Evolutionary conservation across 2,797 vertebrate genomes (phyloP).

Genomic region (Poeciliopsis gracilis): DNA sequence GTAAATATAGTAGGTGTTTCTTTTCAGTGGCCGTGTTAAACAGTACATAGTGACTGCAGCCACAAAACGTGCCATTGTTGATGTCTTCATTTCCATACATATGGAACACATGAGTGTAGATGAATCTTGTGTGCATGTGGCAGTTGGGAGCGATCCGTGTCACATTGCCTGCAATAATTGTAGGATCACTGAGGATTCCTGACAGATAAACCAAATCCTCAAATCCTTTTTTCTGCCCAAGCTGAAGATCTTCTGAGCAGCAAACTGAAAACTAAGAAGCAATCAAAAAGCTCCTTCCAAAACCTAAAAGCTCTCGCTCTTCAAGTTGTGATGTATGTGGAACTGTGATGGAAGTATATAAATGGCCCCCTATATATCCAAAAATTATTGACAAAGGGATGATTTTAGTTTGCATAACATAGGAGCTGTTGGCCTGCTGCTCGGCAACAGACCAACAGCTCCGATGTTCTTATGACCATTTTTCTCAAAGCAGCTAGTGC

Average conservation of each 20-base stretch:
- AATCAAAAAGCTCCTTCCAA: background rate
- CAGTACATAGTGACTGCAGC: background rate
- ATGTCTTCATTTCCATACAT: background rate
- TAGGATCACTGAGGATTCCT: background rate
- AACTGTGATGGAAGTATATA: background rate
- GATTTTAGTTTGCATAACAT: background rate
- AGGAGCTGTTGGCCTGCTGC: background rate
- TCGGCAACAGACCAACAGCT: background rate
- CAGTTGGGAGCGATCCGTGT: background rate
- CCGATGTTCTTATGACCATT: background rate
- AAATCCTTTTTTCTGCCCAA: background rate
- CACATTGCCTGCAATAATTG: background rate
- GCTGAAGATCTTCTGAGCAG: background rate
- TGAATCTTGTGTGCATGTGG: background rate
- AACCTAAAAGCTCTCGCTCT: background rate
- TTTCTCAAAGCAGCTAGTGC: background rate
- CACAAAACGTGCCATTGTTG: background rate
- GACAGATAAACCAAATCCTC: background rate
- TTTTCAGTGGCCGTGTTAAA: background rate
- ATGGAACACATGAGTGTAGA: conserved; percentile 7
- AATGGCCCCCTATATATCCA: background rate
- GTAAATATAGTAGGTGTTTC: conserved; percentile 16
- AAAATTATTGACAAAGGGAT: background rate
- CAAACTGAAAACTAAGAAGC: background rate
- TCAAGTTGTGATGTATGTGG: background rate